Evolutionary conservation across 2,113 vertebrate species (phyloP).

Genomic region (Amblyopsis rosae): DNA sequence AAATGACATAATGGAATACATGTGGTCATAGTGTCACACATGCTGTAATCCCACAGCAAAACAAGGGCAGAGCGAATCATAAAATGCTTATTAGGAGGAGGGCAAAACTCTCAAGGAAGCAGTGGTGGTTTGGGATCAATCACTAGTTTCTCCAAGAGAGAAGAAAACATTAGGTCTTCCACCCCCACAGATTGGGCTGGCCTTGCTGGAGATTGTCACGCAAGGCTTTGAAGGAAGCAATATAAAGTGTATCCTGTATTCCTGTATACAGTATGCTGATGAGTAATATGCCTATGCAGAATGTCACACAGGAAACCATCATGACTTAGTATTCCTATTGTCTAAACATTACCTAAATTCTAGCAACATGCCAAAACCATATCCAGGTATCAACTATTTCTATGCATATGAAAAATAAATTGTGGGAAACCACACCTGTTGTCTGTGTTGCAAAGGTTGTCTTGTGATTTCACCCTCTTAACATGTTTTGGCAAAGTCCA

Average conservation of each 20-base stretch:
- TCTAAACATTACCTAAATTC: too few relatives aligned
- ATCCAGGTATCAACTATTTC: background rate
- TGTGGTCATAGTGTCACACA: too few relatives aligned
- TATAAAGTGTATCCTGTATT: conserved; percentile 12
- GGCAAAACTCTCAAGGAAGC: background rate
- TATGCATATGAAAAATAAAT: background rate
- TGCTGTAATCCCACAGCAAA: conserved; percentile 67
- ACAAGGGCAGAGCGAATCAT: conserved; percentile 43
- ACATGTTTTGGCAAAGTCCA: conserved; percentile 41
- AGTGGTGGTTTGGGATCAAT: too few relatives aligned
- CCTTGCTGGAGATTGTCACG: conserved; percentile 22
- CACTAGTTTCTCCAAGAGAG: too few relatives aligned
- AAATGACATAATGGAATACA: conserved; percentile 48
- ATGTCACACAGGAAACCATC: too few relatives aligned
- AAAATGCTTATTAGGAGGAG: conserved; percentile 4
- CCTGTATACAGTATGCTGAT: too few relatives aligned
- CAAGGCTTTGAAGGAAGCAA: conserved; percentile 2
- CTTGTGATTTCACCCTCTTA: conserved; percentile 16
- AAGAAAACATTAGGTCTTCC: background rate
- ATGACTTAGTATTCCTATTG: too few relatives aligned
- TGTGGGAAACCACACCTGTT: conserved; percentile 1
- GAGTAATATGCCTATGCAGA: too few relatives aligned
- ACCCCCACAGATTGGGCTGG: conserved; percentile 9
- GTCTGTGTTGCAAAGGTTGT: background rate
- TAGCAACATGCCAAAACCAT: background rate